phyloP scores from a whole-genome alignment of 1,140 invertebrate genomes.

The Drosophila kepulauana region DNA sequence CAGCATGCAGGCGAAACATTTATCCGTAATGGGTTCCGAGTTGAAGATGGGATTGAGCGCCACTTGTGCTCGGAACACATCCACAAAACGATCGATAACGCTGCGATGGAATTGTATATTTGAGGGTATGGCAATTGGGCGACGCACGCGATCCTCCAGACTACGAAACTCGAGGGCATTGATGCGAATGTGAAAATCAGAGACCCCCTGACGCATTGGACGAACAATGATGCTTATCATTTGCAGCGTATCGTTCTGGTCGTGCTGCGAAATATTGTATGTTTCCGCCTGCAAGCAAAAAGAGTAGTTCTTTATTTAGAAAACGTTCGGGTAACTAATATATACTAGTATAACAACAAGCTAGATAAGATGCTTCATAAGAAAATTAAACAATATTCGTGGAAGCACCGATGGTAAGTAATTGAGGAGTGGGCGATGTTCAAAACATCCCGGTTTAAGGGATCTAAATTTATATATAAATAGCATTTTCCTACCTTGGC shows the following conservation, averaged over 20 bases:
- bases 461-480: too few relatives aligned
- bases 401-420: too few relatives aligned
- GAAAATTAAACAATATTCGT: too few relatives aligned
- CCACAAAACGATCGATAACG: slow-evolving; percentile 93
- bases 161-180: slow-evolving; percentile 92
- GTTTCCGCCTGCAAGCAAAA: slow-evolving; percentile 88
- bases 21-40: slow-evolving; percentile 90
- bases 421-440: too few relatives aligned
- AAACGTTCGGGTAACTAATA: too few relatives aligned
- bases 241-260: slow-evolving; percentile 88
- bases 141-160: slow-evolving; percentile 91
- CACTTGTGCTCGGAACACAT: slow-evolving; percentile 92
- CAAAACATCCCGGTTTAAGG: too few relatives aligned
- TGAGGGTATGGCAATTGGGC: slow-evolving; percentile 90
- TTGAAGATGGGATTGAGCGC: slow-evolving; percentile 89
- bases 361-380: too few relatives aligned
- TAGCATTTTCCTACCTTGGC: slow-evolving; percentile 86
- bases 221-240: slow-evolving; percentile 93
- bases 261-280: slow-evolving; percentile 88
- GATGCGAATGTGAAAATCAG: slow-evolving; percentile 89
- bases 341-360: too few relatives aligned
- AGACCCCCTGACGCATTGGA: slow-evolving; percentile 86
- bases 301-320: too few relatives aligned
- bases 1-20: slow-evolving; percentile 96
- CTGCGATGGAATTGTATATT: slow-evolving; percentile 92